Base-by-base conservation (phyloP, 2,113 vertebrate species). In the Notechis scutatus region DNA sequence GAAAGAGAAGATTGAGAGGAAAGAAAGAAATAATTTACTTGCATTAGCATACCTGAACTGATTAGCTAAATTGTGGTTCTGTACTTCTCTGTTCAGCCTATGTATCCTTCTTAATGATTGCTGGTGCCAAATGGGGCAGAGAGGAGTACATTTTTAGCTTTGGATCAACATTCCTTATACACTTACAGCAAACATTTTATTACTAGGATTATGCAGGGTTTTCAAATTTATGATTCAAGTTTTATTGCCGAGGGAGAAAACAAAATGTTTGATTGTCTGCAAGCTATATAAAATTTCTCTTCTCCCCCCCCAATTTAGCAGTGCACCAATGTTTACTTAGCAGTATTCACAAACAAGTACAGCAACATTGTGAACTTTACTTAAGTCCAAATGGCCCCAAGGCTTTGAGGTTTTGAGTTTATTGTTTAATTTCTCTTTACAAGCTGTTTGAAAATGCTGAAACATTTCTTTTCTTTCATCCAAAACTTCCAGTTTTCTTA, bases 371-470 rank as follows among this genome's bases (percentile, higher is more conserved):
- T 93, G 20, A 91, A 91, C n/a, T 94, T 95, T 94, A 92, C 56
- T 26, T 57, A 64, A 42, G 87, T 81, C 50, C 52, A 89, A 47
- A 86, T 42, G 94, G 89, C 87, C 92, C n/a, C 52, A 96, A 94
- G 91, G 56, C 90, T 56, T 15, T 86, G 91, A 87, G 59, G 52
- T 94, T 88, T 89, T 11, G 69, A 56, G 87, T 69, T 92, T 92
- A 26, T 93, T 92, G 57, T 92, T 93, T 85, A 92, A 57, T 94
- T 96, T 93, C 24, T 59, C 64, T 91, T 97, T 94, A 95, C 95
- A 95, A 91, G 95, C 96, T 92, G 96, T 97, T 96, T 97, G 93
- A 95, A 97, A 94, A 15, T 92, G 23, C 56, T 93, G 47, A 91
- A 87, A 92, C 92, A 52, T 92, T 5, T 39, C 74, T 39, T 24